Evolutionary conservation across 2,113 vertebrate species (phyloP), one percentile per base, ranked within the genome.

Genomic region (Leucopsar rothschildi): DNA sequence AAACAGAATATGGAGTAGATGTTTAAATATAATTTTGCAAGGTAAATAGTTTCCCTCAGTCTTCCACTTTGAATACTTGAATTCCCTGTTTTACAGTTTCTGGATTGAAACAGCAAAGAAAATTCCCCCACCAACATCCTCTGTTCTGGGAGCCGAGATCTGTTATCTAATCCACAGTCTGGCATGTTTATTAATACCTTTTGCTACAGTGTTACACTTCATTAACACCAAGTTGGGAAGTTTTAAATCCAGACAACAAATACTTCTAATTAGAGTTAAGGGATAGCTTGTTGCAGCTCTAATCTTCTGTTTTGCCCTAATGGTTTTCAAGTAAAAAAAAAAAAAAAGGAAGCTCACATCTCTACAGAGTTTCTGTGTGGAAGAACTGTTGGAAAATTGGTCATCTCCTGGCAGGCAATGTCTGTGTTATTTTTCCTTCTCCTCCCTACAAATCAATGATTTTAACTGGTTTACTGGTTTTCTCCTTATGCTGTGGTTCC

Each of bases 231-330:
- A 53, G 76, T 92, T 92, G 77, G 93, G 86, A 92, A 92, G 72
- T 88, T 96, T 92, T 79, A 94, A 97, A 96, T 90, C 90, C 82
- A 90, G 86, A 81, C 88, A 88, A 69, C 79, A 96, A 88, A 94
- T 79, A 79, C 65, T 84, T 68, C 69, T 95, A 94, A 94, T 96
- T 95, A 81, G 60, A 84, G 49, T 88, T 92, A 92, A 95, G 95
- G 80, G 95, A 88, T 86, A 93, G 86, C 82, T 96, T 94, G 76
- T 73, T 96, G 90, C 72, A 88, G 71, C 90, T 50, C 18, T 88
- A 90, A 92, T 94, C 80, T 90, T 94, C 82, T 90, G 40, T 40
- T 95, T 88, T 96, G 52, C 72, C 78, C 82, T 93, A 95, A 69
- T 94, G 35, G 24, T 60, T 87, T 80, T 29, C 6, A 52, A 69